phyloP scores from a whole-genome alignment of 2,797 vertebrate genomes.

The Euthynnus affinis region DNA sequence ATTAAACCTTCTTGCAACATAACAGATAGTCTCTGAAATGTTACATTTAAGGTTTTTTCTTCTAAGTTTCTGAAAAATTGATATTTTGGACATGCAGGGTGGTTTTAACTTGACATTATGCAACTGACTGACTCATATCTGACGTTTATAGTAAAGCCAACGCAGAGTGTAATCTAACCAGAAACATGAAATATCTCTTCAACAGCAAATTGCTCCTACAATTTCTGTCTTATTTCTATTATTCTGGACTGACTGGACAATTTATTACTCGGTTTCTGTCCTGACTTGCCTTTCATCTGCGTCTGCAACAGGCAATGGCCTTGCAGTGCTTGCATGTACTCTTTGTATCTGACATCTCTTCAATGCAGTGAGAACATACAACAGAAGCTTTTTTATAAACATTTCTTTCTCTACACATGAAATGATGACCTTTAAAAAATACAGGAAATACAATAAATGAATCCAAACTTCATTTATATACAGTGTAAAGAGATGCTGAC shows the following conservation, averaged over 20 bases:
- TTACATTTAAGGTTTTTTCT: neutral
- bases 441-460: neutral
- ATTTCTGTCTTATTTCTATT: neutral
- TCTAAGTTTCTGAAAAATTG: constrained; percentile 17
- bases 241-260: neutral
- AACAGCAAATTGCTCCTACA: neutral
- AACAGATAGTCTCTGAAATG: neutral
- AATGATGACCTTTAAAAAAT: neutral
- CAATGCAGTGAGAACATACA: neutral
- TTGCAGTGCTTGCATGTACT: neutral
- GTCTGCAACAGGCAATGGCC: neutral
- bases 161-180: neutral
- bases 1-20: neutral
- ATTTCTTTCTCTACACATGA: neutral
- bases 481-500: constrained; percentile 28
- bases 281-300: neutral
- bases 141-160: constrained; percentile 17
- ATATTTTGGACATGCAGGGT: constrained; percentile 14
- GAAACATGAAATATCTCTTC: neutral
- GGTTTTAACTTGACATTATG: constrained; percentile 22
- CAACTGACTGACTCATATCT: constrained; percentile 5
- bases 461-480: neutral
- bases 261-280: neutral
- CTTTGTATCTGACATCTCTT: constrained; percentile 12
- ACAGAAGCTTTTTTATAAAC: neutral